Percentiles rank a stretch among this genome's conserved stretches.
phyloP scores from a whole-genome alignment of 1,140 invertebrate genomes.

The Drosophila burlai region DNA sequence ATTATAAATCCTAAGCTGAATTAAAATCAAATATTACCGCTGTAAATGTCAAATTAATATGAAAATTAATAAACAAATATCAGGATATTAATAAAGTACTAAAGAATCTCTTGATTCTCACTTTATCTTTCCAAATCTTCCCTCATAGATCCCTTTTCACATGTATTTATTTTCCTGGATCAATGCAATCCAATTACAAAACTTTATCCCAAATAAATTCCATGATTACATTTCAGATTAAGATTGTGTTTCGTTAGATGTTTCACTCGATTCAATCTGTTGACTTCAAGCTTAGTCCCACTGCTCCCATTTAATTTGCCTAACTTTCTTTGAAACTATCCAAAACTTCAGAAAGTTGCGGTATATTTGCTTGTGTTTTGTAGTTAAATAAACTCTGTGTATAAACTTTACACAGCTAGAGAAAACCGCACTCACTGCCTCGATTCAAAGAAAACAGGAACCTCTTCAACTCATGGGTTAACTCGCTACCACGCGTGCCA shows the following conservation, averaged over 20 bases:
- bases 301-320: constrained; percentile 13
- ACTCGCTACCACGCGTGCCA: constrained; percentile 15
- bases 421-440: constrained; percentile 18
- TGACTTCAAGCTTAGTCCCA: constrained; percentile 1
- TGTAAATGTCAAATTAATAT: neutral
- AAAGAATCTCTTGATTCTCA: neutral
- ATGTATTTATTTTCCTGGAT: neutral
- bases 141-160: neutral
- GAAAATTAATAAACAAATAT: neutral
- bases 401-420: constrained; percentile 25
- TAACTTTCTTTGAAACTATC: constrained; percentile 35
- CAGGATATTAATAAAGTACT: neutral
- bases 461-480: constrained; percentile 34
- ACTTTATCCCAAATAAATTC: constrained; percentile 1
- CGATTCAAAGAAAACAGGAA: constrained; percentile 12
- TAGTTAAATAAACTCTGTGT: constrained; percentile 31
- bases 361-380: constrained; percentile 10
- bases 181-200: constrained; percentile 5
- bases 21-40: neutral
- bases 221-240: constrained; percentile 2
- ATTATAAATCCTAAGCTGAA: neutral
- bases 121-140: too few relatives aligned
- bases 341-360: constrained; percentile 20
- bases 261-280: neutral
- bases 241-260: constrained; percentile 8